phyloP scores from a whole-genome alignment of 2,888 invertebrate species.

The Tipula lateralis region DNA sequence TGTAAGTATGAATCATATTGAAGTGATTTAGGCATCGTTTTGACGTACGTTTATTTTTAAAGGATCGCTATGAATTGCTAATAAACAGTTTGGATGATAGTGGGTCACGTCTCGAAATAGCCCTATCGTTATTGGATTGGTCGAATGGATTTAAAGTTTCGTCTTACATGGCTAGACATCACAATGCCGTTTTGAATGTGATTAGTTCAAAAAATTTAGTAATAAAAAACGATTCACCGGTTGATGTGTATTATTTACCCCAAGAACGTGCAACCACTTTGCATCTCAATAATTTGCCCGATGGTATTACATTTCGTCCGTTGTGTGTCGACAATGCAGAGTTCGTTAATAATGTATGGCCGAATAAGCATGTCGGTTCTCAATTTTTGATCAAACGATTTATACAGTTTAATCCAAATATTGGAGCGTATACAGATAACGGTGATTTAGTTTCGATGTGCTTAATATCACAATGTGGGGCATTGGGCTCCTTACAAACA shows the following conservation, averaged over 20 bases:
- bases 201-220: constrained; percentile 39
- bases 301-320: constrained; percentile 37
- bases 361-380: constrained; percentile 43
- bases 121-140: constrained; percentile 43
- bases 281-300: constrained; percentile 39
- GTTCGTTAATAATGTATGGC: constrained; percentile 42
- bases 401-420: constrained; percentile 41
- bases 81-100: constrained; percentile 40
- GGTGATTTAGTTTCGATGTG: constrained; percentile 46
- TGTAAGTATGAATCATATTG: constrained; percentile 37
- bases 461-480: constrained; percentile 41
- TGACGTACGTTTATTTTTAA: not conserved
- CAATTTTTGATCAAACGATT: constrained; percentile 41
- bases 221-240: constrained; percentile 38
- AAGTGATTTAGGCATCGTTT: not conserved
- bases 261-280: constrained; percentile 35
- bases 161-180: constrained; percentile 42
- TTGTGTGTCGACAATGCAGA: constrained; percentile 40
- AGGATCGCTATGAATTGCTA: constrained; percentile 48
- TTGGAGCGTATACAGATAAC: constrained; percentile 41
- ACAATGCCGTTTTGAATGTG: constrained; percentile 39
- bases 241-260: constrained; percentile 40
- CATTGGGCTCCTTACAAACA: constrained; percentile 42
- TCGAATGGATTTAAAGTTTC: constrained; percentile 43
- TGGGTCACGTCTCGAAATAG: constrained; percentile 38